Evolutionary conservation across 2,113 vertebrate genomes (phyloP).

Genomic region (Psilopogon haemacephalus): DNA sequence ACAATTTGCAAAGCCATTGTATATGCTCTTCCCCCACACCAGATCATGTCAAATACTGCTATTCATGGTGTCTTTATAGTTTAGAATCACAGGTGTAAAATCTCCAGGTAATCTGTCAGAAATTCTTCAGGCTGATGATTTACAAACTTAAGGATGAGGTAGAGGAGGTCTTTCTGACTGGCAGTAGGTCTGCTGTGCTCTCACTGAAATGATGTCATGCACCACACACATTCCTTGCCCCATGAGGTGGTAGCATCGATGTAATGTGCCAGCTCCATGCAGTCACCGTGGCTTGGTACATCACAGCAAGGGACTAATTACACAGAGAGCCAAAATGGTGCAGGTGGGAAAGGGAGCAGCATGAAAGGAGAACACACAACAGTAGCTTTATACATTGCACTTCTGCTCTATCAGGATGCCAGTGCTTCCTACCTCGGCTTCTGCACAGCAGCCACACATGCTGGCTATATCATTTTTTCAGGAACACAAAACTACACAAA

Average conservation of each 20-base stretch:
- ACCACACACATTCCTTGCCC: rapidly evolving
- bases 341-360: background rate
- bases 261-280: rapidly evolving
- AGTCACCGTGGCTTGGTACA: rapidly evolving
- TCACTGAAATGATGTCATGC: rapidly evolving
- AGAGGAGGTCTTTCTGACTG: background rate
- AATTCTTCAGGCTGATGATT: background rate
- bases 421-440: background rate
- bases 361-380: rapidly evolving
- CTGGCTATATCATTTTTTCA: background rate
- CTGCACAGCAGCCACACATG: background rate
- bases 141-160: background rate
- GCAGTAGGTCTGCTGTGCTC: background rate
- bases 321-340: background rate
- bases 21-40: rapidly evolving
- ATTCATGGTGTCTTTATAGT: background rate
- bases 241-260: background rate
- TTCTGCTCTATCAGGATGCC: rapidly evolving
- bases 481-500: background rate
- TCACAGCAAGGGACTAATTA: background rate
- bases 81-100: background rate
- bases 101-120: background rate
- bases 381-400: rapidly evolving
- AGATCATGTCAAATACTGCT: background rate
- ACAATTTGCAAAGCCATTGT: background rate